These are phyloP conservation scores for Geodia barretti DNA, from an alignment of 37 sponge, comb jelly and placozoan genomes.

Conservation along the genomic window DNA sequence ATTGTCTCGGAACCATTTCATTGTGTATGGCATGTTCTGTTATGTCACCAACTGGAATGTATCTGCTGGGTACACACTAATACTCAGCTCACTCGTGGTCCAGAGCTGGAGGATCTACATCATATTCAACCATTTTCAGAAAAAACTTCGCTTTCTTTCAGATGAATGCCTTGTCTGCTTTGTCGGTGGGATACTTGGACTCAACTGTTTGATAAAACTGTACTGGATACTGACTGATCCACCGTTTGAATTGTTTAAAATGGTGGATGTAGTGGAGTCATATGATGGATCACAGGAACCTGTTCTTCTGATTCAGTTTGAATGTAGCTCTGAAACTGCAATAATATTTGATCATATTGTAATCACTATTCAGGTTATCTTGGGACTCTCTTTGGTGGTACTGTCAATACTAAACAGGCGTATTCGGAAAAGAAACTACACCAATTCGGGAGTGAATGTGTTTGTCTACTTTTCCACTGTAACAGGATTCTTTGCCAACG, in stretches of 20 bases:
- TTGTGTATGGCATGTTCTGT: slow-evolving; percentile 8
- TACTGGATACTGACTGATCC: slow-evolving; percentile 12
- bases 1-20: not conserved
- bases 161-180: not conserved
- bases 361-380: not conserved
- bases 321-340: not conserved
- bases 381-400: not conserved
- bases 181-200: not conserved
- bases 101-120: slow-evolving; percentile 5
- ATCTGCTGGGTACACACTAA: not conserved
- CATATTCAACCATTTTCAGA: slow-evolving; percentile 14
- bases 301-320: not conserved
- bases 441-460: slow-evolving; percentile 22
- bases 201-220: not conserved
- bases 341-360: too few relatives aligned
- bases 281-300: too few relatives aligned
- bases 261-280: too few relatives aligned
- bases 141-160: not conserved
- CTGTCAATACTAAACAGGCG: not conserved
- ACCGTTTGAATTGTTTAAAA: not conserved
- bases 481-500: too few relatives aligned
- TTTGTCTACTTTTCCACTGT: too few relatives aligned
- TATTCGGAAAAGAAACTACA: not conserved
- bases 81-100: not conserved
- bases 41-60: not conserved